Evolutionary conservation across 92 coral and sea anemone species (phyloP), one percentile per base, ranked within the genome.

Genomic region (Phenganax stokvisi): DNA sequence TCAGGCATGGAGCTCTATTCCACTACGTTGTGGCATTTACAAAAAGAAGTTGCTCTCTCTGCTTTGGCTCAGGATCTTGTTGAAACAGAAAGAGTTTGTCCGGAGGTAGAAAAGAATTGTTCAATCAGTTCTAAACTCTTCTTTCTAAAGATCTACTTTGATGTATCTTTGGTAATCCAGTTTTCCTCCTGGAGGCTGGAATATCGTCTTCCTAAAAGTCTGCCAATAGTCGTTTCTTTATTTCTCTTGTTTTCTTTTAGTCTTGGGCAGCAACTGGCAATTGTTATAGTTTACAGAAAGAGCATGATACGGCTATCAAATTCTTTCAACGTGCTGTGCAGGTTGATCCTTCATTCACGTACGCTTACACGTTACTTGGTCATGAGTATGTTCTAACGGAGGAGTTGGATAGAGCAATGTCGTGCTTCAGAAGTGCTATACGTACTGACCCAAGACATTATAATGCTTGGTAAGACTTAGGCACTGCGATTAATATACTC

Each of bases 321-420:
- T 94, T 94, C 84, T 94, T 94, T 78, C 97, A 94, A 84, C 91
- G 98, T 27, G 98, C 98, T 0, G 98, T 94, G n/a, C 98, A 94
- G 71, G 98, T 94, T 2, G 89, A 92, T 54, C 90, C 90, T 12
- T 81, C 87, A 61, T 94, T 92, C 81, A 94, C 97, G 12, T 94
- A 94, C 81, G 97, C 97, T 11, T 94, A 94, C 81, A 94, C 98
- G 5, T 76, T 94, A 53, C 92, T 92, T 31, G 98, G 98, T 4
- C 98, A 94, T 57, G 98, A 94, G 72, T 94, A 94, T 68, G 98
- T 94, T 6, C 84, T 92, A 30, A 94, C 96, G 0, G 98, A 94
- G 73, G 98, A 94, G 77, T 87, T 94, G 10, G 98, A 92, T 65
- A 90, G 98, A 10, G 98, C 98, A 28, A 92, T 94, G 98, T 94